These are phyloP conservation scores for Typhlichthys eigenmanni DNA, from an alignment of 2,797 vertebrate species.

Conservation along the genomic window DNA sequence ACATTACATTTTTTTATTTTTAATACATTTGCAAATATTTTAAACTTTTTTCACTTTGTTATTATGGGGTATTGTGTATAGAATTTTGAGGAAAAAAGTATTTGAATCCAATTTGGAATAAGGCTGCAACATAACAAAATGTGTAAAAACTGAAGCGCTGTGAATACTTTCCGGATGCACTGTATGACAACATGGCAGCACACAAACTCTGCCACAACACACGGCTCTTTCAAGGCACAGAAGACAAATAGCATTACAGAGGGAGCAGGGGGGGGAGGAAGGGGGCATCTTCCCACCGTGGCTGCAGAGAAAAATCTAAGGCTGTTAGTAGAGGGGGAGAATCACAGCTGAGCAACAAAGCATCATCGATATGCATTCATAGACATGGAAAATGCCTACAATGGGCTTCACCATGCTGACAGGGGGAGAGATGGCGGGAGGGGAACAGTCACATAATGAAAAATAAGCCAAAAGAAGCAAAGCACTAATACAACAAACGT, in stretches of 20 bases:
- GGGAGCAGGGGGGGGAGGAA: slow-evolving; percentile 20
- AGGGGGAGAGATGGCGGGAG: slow-evolving; percentile 83
- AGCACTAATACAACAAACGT: slow-evolving; percentile 90
- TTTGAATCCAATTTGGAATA: too few relatives aligned
- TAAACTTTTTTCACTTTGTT: too few relatives aligned
- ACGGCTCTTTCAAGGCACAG: slow-evolving; percentile 73
- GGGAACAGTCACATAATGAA: slow-evolving; percentile 84
- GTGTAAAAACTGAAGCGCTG: too few relatives aligned
- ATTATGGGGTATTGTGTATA: too few relatives aligned
- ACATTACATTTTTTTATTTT: too few relatives aligned
- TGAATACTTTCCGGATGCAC: too few relatives aligned
- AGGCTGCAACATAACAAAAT: too few relatives aligned
- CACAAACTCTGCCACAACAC: slow-evolving; percentile 70
- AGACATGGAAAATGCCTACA: slow-evolving; percentile 88
- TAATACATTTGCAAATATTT: too few relatives aligned
- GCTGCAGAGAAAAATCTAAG: slow-evolving; percentile 82
- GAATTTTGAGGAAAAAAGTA: too few relatives aligned
- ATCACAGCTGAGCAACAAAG: slow-evolving; percentile 82
- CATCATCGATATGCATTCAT: slow-evolving; percentile 80
- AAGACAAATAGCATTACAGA: slow-evolving; percentile 77
- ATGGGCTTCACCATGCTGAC: slow-evolving; percentile 88
- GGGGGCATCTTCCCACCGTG: slow-evolving; percentile 69
- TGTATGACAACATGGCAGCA: slow-evolving; percentile 55
- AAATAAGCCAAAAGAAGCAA: slow-evolving; percentile 84
- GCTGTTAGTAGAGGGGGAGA: slow-evolving; percentile 79